Evolutionary conservation across 1,140 invertebrate species (phyloP), one percentile per base, ranked within the genome.

Genomic region (Calliphora vicina): DNA sequence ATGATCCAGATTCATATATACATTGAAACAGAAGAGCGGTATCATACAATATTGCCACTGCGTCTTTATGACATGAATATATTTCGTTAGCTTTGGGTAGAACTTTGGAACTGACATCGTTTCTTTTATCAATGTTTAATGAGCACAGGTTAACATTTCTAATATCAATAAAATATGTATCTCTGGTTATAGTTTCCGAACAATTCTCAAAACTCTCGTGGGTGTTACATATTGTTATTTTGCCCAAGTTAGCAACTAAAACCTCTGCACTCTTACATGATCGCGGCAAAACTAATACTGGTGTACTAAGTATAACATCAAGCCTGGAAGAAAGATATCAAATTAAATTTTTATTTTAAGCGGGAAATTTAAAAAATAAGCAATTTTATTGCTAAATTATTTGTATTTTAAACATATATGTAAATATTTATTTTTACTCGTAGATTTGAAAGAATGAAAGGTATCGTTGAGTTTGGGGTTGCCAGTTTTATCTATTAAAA

Each of bases 231-330:
- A 97, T 91, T 26, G 93, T 94, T 87, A 99, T 98, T 87, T 96
- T 95, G 42, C 98, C 98, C 74, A 99, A 92, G 92, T 98, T 97
- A n/a, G 96, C 96, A 17, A 99, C 96, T 78, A 98, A 93, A 25
- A 98, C 97, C 87, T 97, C 93, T 20, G 93, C 86, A 91, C 96
- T 97, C 29, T 92, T 92, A n/a, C 94, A 92, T 9, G 94, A 93
- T 81, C 95, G 92, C 0, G 97, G 97, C 73, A 99, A 91, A 35
- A 98, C 95, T 73, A 99, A 93, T 27, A 99, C 96, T 1, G 98
- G 98, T 83, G 96, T 97, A 87, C 97, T 96, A 78, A 99, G 91
- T 67, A 96, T 93, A 81, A 98, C 92, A 91, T 96, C 94, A 50
- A 96, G 90, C 83, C 88, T 90, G 67, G 26, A 87, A 86, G 82